These are phyloP conservation scores for Apocrypta bakeri DNA, from an alignment of 1,140 invertebrate genomes.

Conservation along the genomic window DNA sequence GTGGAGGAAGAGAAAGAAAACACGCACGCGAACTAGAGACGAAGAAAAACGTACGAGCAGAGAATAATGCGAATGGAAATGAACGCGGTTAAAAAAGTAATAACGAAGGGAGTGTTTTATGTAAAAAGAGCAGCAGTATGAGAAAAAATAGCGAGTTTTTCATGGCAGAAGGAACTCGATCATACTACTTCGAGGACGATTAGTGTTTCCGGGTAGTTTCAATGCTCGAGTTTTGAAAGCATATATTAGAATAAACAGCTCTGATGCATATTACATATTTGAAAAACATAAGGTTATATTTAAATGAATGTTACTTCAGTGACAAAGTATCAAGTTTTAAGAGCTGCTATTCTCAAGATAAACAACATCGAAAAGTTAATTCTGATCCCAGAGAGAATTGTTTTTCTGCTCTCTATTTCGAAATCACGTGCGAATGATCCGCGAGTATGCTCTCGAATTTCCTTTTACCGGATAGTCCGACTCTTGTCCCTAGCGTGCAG, in stretches of 20 bases:
- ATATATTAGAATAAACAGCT: neutral
- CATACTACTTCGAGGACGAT: neutral
- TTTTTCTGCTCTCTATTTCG: neutral
- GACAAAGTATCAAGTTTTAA: too few species aligned
- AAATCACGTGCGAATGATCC: constrained; percentile 12
- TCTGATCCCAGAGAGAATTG: neutral
- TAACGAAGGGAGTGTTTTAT: constrained; percentile 16
- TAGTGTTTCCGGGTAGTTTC: neutral
- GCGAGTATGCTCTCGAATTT: constrained; percentile 8
- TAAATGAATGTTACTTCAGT: too few species aligned
- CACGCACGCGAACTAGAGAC: neutral
- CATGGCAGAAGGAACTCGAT: neutral
- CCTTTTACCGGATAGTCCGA: neutral
- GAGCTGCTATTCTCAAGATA: too few species aligned
- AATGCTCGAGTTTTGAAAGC: neutral
- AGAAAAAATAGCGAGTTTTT: neutral
- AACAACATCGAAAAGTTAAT: too few species aligned
- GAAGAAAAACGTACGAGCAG: neutral
- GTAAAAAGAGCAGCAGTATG: neutral
- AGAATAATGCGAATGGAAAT: constrained; percentile 4
- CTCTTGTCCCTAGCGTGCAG: neutral
- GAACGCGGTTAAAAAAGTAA: neutral
- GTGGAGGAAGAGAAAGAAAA: neutral
- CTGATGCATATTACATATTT: neutral
- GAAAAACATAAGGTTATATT: too few species aligned